Percentiles rank a stretch among this genome's conserved stretches.
These are phyloP conservation scores for Drosophila melanica DNA, from an alignment of 1,140 invertebrate genomes.

Conservation along the genomic window DNA sequence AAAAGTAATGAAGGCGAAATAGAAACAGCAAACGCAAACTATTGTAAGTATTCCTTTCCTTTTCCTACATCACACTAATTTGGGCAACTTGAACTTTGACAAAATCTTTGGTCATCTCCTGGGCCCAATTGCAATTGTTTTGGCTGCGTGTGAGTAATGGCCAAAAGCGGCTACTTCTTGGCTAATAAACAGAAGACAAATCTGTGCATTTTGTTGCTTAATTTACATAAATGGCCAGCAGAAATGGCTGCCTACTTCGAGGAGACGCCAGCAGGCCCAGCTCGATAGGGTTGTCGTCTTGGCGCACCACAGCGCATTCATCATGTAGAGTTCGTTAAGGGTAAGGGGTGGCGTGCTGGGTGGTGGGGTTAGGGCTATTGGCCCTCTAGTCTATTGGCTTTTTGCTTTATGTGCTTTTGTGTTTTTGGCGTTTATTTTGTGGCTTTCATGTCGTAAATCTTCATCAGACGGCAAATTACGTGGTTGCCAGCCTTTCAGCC, in stretches of 20 bases:
- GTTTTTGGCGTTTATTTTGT: slow-evolving; percentile 72
- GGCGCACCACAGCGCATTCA: slow-evolving; percentile 52
- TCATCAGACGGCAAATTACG: slow-evolving; percentile 82
- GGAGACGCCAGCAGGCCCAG: slow-evolving; percentile 1
- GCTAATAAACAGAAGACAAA: slow-evolving; percentile 78
- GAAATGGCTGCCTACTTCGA: slow-evolving; percentile 11
- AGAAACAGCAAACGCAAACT: no score
- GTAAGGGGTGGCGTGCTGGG: background rate
- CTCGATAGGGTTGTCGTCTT: slow-evolving; percentile 44
- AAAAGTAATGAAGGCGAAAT: no score
- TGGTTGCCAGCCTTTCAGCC: slow-evolving; percentile 49
- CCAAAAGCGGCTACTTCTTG: slow-evolving; percentile 50
- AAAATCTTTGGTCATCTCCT: slow-evolving; percentile 10
- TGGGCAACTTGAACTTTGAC: slow-evolving; percentile 8
- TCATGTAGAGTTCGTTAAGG: slow-evolving; percentile 32
- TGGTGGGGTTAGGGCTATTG: background rate
- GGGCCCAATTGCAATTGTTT: slow-evolving; percentile 23
- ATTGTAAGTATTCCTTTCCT: no score
- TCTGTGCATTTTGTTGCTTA: slow-evolving; percentile 76
- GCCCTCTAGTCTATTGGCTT: slow-evolving; percentile 45
- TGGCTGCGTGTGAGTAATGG: slow-evolving; percentile 38
- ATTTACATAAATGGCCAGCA: slow-evolving; percentile 77
- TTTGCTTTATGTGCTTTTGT: slow-evolving; percentile 62
- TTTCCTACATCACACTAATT: no score
- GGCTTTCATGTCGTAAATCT: slow-evolving; percentile 81